Evolutionary conservation across 2,113 vertebrate genomes (phyloP).

Genomic region (Menidia beryllina): DNA sequence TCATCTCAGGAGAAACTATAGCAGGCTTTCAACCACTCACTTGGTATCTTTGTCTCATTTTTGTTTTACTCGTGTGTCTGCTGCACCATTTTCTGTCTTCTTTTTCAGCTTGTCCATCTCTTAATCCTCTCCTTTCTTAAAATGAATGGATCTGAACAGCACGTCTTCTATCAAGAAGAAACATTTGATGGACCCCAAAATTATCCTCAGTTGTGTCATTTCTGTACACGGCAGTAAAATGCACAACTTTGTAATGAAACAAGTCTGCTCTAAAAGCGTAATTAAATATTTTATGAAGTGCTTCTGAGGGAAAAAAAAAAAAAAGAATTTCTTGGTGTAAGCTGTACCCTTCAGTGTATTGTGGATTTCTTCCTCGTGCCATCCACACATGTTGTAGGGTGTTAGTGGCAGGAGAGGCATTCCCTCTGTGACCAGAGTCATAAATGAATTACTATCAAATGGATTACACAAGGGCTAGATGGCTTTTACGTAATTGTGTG

Average conservation of each 20-base stretch:
- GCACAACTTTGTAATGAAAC: constrained; percentile 72
- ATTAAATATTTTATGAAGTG: constrained; percentile 80
- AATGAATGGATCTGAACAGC: constrained; percentile 28
- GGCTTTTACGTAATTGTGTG: constrained; percentile 77
- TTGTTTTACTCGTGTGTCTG: constrained; percentile 44
- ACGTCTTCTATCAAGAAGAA: constrained; percentile 49
- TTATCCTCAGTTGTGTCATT: constrained; percentile 56
- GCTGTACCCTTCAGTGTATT: constrained; percentile 60
- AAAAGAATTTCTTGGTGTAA: constrained; percentile 56
- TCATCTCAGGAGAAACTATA: constrained; percentile 68
- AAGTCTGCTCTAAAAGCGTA: constrained; percentile 69
- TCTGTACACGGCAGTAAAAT: constrained; percentile 43
- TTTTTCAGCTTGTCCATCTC: constrained; percentile 33
- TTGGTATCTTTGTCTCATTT: constrained; percentile 63
- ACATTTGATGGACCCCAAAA: constrained; percentile 53
- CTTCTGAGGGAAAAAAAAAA: constrained; percentile 65
- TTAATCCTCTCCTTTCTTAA: constrained; percentile 23
- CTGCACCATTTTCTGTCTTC: constrained; percentile 18
- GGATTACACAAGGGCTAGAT: constrained; percentile 67
- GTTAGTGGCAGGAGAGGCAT: constrained; percentile 74
- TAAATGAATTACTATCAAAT: constrained; percentile 79
- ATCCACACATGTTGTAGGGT: constrained; percentile 75
- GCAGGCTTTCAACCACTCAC: constrained; percentile 53
- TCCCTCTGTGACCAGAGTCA: constrained; percentile 71
- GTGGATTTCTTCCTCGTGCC: constrained; percentile 65